Evolutionary conservation across 2,113 vertebrate species (phyloP).

Genomic region (Phrynocephalus versicolor): DNA sequence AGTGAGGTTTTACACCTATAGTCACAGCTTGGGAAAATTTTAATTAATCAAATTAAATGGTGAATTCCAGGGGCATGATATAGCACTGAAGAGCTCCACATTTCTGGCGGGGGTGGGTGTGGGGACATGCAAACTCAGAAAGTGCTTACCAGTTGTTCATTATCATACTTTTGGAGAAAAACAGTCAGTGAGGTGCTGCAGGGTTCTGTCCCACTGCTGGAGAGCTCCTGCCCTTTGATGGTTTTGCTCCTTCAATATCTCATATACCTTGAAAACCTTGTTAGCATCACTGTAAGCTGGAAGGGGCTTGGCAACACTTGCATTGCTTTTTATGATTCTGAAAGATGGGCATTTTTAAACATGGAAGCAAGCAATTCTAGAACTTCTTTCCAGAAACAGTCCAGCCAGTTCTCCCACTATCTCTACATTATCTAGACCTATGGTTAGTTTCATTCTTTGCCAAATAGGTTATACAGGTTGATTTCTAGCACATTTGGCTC

Average conservation of each 20-base stretch:
- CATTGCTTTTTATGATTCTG: background rate
- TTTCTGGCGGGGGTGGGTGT: background rate
- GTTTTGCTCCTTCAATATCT: background rate
- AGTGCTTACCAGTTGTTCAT: too few species aligned
- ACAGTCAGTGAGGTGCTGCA: too few species aligned
- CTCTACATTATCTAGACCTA: background rate
- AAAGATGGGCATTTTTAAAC: background rate
- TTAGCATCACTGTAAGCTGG: background rate
- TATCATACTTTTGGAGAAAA: too few species aligned
- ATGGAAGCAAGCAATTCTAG: background rate
- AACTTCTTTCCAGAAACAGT: background rate
- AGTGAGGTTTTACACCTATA: too few species aligned
- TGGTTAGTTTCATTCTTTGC: background rate
- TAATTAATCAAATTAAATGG: background rate
- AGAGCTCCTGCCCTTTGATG: too few species aligned
- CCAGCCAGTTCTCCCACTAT: background rate
- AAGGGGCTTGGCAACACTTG: background rate
- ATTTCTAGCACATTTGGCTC: background rate
- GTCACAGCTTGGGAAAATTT: too few species aligned
- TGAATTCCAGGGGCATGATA: background rate
- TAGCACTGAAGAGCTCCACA: background rate
- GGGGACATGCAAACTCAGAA: too few species aligned
- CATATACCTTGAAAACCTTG: background rate
- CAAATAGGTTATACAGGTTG: background rate
- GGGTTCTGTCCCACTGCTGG: too few species aligned